Conservation (phyloP, 2,797 vertebrate species). For the Microcaecilia unicolor region DNA sequence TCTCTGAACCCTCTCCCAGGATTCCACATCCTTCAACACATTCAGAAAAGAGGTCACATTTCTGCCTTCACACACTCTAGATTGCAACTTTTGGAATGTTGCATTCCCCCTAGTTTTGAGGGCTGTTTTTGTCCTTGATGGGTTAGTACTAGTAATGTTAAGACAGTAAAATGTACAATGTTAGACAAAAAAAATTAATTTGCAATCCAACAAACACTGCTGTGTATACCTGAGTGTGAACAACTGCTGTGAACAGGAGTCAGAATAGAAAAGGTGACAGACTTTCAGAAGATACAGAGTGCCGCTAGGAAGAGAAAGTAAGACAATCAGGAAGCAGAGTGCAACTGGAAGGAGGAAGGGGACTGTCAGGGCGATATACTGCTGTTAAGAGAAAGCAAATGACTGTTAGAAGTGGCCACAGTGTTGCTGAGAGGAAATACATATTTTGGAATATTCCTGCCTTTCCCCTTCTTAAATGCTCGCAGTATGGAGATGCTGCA, state of each 20-base stretch:
- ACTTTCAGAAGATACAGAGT: constrained; percentile 91
- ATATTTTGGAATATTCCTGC: too few species aligned
- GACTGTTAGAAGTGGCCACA: too few species aligned
- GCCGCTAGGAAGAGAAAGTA: constrained; percentile 71
- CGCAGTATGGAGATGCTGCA: too few species aligned
- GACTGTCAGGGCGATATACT: neutral
- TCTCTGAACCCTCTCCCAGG: neutral
- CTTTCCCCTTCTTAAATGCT: too few species aligned
- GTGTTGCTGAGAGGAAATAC: too few species aligned
- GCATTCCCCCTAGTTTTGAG: too few species aligned
- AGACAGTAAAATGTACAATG: too few species aligned
- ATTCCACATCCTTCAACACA: too few species aligned
- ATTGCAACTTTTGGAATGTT: too few species aligned
- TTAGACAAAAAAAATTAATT: constrained; percentile 1
- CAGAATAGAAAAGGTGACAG: constrained; percentile 98
- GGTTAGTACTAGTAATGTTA: neutral
- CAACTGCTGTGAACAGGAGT: constrained; percentile 59
- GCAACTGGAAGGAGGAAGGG: neutral
- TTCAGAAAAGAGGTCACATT: too few species aligned
- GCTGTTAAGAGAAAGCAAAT: neutral
- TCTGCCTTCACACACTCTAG: too few species aligned
- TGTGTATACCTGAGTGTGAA: constrained; percentile 55
- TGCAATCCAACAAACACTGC: constrained; percentile 3
- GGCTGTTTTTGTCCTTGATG: too few species aligned
- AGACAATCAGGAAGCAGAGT: neutral